Evolutionary conservation across 2,113 vertebrate species (phyloP), one percentile per base, ranked within the genome.

Genomic region (Entosphenus tridentatus): DNA sequence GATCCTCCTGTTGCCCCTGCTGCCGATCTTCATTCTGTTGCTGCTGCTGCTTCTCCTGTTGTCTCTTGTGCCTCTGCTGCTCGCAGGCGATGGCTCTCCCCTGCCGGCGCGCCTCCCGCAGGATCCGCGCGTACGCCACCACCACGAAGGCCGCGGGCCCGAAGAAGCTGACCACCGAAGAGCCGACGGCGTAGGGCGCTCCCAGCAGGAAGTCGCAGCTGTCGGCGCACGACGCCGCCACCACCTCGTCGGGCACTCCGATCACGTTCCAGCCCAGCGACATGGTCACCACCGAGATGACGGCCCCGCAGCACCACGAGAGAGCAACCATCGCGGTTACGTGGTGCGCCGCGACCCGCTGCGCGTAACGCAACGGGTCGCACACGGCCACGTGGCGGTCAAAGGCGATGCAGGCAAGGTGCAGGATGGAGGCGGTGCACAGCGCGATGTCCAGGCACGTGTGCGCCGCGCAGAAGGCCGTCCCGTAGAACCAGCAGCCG

Each of bases 191-290:
- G 0, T 95, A 97, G 1, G 80, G 78, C 3, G 73, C 65, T 72
- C 95, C 96, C 71, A 93, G 81, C 68, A 85, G 83, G 59, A 97
- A 82, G 1, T 65, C 80, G 75, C 91, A 97, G 57, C 73, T 74
- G 56, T 71, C 73, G 57, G 68, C 72, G 16, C 71, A 69, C 16
- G 16, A 69, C 4, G 39, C 39, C 39, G 39, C 39, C 39, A 39
- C 39, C 39, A 39, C 39, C 13, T 73, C 56, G 3, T 72, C 72
- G 2, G 72, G 76, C 0, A 72, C 73, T 67, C 84, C 85, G 73
- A 89, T 84, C n/a, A 88, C 81, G 75, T 97, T 97, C 93, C 89
- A 97, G 2, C 86, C 93, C 80, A 96, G 77, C 72, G 92, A 86
- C 73, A 96, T 93, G 3, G 91, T 88, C 39, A 39, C 39, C 39